Base-by-base conservation (phyloP, 1,140 invertebrate genomes). In the Melanaphis sacchari region DNA sequence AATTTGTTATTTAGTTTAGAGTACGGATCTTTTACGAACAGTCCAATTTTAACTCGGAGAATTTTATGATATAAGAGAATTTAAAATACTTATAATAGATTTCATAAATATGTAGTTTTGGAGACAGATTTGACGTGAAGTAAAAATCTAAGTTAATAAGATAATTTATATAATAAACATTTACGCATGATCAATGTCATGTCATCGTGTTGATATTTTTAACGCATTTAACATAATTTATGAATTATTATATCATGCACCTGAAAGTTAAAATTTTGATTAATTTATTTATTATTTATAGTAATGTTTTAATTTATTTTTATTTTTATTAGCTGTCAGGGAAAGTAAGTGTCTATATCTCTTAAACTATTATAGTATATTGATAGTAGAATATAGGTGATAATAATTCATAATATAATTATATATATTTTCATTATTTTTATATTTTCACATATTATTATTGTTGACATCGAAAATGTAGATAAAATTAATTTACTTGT, bases 281-380 rank as follows among this genome's bases (percentile, higher is more conserved):
- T 31, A 15, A 38, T 36, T 46, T 46, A 40, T 38, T 18, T 81
- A 49, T 31, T 49, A 88, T 88, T 49, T 43, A 43, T 26, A 40
- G 22, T 26, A 46, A 87, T 36, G 52, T 24, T 88, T 52, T 24
- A 24, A 22, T 36, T 38, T 92, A 31, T 40, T 90, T 31, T 31
- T 84, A 52, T 84, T 92, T 26, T 93, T 85, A 93, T 40, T 84
- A 93, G 91, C 91, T 85, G 36, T 84, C 91, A 52, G 91, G 22
- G 81, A 93, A 93, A 93, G 91, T 93, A 49, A 93, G 91, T 93
- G 52, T 22, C 6, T 40, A n/a, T 49, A 2, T 41, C 6, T 59
- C 3, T 90, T 18, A 21, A 40, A 54, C 59, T 24, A 59, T 31
- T 31, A n/a, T 7, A 54, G 22, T 36, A 52, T 7, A 52, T 24